Evolutionary conservation across 1,140 invertebrate species (phyloP), one percentile per base, ranked within the genome.

Genomic region (Sycobia sp.): DNA sequence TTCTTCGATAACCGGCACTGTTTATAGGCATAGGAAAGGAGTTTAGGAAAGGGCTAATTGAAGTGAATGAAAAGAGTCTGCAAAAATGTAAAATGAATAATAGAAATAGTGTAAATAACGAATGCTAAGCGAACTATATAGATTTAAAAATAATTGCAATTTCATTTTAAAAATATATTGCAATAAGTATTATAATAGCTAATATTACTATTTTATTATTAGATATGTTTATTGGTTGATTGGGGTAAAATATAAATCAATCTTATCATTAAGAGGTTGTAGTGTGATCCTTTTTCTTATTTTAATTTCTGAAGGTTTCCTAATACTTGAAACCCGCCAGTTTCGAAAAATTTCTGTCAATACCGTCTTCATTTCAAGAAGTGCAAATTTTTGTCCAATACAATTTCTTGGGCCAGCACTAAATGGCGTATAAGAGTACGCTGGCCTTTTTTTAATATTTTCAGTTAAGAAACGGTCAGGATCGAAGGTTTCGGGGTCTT

Each of bases 401-500:
- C 86, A 88, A 69, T 86, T 87, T 68, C 86, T 73, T 1, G 82
- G 78, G n/a, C 86, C 87, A 38, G 81, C 84, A 34, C 84, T 86
- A 69, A 88, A 88, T 11, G 86, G 85, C 23, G 87, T 65, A 62
- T 84, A 88, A 5, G 78, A 76, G 58, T 76, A 84, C 0, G 79
- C 77, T 65, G 83, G 70, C 67, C 82, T 71, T 41, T 78, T 67
- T 32, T 67, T 63, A 1, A 67, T 68, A 51, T 82, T 79, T 67
- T 82, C 77, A 10, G 84, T 82, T 11, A 84, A 67, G 76, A 89
- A 89, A 67, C 87, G 76, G 36, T 89, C 86, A 0, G 88, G 88
- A 93, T 69, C 79, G 69, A 87, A 89, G 44, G 73, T 74, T 16
- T 87, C 80, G 3, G 88, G 87, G 60, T 89, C 77, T 11, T 84